These are phyloP conservation scores for Cossypha niveicapilla DNA, from an alignment of 2,797 vertebrate species.

Conservation along the genomic window DNA sequence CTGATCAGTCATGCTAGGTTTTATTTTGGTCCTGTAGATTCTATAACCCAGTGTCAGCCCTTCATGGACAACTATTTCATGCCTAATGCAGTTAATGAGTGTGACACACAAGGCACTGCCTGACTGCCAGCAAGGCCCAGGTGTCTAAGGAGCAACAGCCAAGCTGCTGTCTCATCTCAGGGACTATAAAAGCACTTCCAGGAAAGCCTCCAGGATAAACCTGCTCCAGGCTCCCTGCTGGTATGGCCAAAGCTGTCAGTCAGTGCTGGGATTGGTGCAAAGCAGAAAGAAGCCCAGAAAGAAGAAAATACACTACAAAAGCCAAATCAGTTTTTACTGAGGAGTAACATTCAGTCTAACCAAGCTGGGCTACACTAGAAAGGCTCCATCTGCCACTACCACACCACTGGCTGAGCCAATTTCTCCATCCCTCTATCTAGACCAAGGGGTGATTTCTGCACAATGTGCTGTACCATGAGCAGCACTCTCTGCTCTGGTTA, in stretches of 20 bases:
- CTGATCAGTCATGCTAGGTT: neutral
- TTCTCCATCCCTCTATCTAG: neutral
- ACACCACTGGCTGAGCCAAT: neutral
- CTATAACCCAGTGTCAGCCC: neutral
- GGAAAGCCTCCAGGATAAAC: neutral
- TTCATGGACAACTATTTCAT: neutral
- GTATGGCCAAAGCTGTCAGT: neutral
- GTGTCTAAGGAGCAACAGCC: neutral
- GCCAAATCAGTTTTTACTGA: neutral
- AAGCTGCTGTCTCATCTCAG: neutral
- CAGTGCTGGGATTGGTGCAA: neutral
- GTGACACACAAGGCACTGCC: neutral
- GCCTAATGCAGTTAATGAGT: neutral
- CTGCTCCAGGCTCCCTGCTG: neutral
- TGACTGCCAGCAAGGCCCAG: neutral
- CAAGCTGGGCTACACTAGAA: neutral
- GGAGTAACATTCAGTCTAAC: neutral
- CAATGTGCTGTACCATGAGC: neutral
- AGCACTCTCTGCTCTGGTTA: neutral
- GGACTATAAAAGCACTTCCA: neutral
- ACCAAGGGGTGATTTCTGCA: neutral
- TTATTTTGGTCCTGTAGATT: constrained; percentile 38
- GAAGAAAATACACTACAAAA: neutral
- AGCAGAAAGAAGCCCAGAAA: neutral
- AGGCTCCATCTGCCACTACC: neutral